Base-by-base conservation (phyloP, 2,113 vertebrate species). In the Hyperopisus bebe region DNA sequence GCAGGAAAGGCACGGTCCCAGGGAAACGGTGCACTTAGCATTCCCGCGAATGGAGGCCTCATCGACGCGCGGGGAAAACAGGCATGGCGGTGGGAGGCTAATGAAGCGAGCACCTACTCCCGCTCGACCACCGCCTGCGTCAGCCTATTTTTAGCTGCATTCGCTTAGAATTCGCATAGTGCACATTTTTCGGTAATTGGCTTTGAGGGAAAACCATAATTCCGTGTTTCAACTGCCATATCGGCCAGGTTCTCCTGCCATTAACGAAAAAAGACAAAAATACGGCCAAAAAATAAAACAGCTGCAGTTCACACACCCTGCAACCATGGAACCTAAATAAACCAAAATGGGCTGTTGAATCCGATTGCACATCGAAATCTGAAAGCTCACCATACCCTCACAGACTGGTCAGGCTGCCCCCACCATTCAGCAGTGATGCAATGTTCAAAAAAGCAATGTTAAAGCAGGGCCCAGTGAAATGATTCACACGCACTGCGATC, bases 141-240 rank as follows among this genome's bases (percentile, higher is more conserved):
- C 62, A 44, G 55, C 89, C 89, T 93, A 92, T 94, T 92, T 93
- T 90, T 92, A 91, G 92, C 83, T 88, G 53, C 82, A 31, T 90
- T 93, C 90, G 88, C 91, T 87, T 88, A 50, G 82, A 90, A 87
- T 89, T 90, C 91, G 87, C 91, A 92, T 91, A 92, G 86, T 35
- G 88, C 51, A 90, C 92, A 93, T 93, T 92, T 90, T 89, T 93
- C 89, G 87, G 77, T 92, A 93, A 93, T 92, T 92, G 92, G 88
- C 90, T 90, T 90, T 88, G 90, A 87, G 31, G n/a, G 85, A 53
- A 47, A 87, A 87, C 46, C 85, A 35, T 87, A 51, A 87, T 53
- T 47, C 48, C n/a, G 83, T 13, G 83, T 48, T 48, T 85, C 46
- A 27, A 15, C 70, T 19, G 15, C 74, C 35, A 35, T 42, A 42